Conservation (phyloP, 2,113 vertebrate genomes). For the Cyprinodon variegatus region DNA sequence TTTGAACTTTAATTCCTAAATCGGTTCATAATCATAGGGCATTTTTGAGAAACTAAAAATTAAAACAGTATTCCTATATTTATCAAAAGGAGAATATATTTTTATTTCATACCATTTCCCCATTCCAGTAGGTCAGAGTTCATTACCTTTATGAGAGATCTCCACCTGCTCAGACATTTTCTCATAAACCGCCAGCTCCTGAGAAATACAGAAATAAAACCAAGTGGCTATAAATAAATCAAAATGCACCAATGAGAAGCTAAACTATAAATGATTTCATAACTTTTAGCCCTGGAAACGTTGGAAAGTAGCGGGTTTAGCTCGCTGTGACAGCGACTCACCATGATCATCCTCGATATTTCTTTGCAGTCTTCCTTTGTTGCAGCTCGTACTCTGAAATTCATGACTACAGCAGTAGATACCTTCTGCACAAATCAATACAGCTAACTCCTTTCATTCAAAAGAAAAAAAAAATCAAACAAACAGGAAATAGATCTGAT, state of each 20-base stretch:
- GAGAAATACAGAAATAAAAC: neutral
- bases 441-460: neutral
- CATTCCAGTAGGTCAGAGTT: neutral
- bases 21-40: neutral
- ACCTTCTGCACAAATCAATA: neutral
- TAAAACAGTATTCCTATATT: neutral
- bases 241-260: neutral
- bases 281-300: neutral
- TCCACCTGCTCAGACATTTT: slow-evolving; percentile 78
- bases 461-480: neutral
- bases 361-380: slow-evolving; percentile 75
- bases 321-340: slow-evolving; percentile 39
- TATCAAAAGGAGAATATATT: neutral
- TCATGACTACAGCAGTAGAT: slow-evolving; percentile 48
- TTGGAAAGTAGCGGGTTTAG: neutral
- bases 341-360: slow-evolving; percentile 77
- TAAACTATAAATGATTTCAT: neutral
- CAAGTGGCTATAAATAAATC: neutral
- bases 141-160: slow-evolving; percentile 74
- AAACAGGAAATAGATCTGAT: neutral
- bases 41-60: neutral
- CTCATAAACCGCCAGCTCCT: slow-evolving; percentile 80
- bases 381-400: slow-evolving; percentile 67
- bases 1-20: neutral
- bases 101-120: neutral